Base-by-base conservation (phyloP, 2,888 invertebrate species). In the Ferdinandea cuprea region DNA sequence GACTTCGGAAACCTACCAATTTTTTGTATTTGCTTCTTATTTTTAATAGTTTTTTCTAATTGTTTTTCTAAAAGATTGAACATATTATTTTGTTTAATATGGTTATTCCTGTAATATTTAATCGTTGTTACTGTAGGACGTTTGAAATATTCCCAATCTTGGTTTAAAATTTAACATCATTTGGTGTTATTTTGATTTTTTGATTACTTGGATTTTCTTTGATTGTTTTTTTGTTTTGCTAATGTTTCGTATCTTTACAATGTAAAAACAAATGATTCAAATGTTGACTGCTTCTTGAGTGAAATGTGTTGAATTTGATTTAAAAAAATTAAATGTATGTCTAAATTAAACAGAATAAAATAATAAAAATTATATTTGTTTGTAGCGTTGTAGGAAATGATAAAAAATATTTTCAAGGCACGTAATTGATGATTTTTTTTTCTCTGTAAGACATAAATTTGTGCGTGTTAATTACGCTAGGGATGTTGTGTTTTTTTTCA, bases 61-160 rank as follows among this genome's bases (percentile, higher is more conserved):
- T 37, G 8, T 4, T 37, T 28, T 52, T 15, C 13, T 40, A 13
- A 13, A 7, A 9, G 3, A 35, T 11, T 25, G 25, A 35, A 35
- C 11, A 35, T n/a, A n/a, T n/a, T n/a, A 35, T 4, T 21, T 54
- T 15, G 9, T 32, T 21, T 15, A 21, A n/a, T 5, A 13, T 28
- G 2, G 7, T 40, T 73, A 11, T 73, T 65, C 63, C 73, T 65
- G 63, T 63, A 73, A 65, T 65, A 42, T 65, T 56, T 13, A 56
- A 37, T 73, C 73, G 73, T 73, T 73, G 73, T 73, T 37, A 58
- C 37, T 56, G 28, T 21, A 56, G 63, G 73, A 73, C 63, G 63
- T 56, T 54, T 25, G 5, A 25, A 44, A 32, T 44, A 19, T 63
- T 48, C 17, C 19, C 17, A 17, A n/a, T 3, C 28, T 44, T 59